Evolutionary conservation across 2,888 invertebrate genomes (phyloP).

Genomic region (Dioctria linearis): DNA sequence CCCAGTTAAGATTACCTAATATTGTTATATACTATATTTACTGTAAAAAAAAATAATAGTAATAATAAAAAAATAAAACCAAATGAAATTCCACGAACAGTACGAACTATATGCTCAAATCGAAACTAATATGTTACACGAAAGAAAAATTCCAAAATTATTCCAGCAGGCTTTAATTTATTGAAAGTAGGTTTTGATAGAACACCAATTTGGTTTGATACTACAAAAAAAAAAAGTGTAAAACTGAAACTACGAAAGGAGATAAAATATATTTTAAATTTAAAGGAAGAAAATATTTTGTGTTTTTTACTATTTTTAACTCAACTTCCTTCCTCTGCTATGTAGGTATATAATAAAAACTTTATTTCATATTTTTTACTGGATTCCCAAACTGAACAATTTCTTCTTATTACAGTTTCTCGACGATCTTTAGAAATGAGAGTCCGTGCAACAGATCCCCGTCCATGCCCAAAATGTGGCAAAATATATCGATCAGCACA

Average conservation of each 20-base stretch:
- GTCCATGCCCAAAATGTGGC: slow-evolving; percentile 93
- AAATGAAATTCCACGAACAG: slow-evolving; percentile 4
- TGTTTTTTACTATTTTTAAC: background rate
- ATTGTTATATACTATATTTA: slow-evolving; percentile 35
- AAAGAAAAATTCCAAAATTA: slow-evolving; percentile 26
- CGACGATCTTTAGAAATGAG: slow-evolving; percentile 88
- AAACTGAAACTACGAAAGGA: slow-evolving; percentile 6
- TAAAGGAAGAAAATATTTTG: slow-evolving; percentile 10
- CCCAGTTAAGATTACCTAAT: slow-evolving; percentile 13
- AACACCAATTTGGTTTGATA: slow-evolving; percentile 30
- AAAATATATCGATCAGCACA: slow-evolving; percentile 94
- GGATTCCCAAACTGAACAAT: no score
- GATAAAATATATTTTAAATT: slow-evolving; percentile 53
- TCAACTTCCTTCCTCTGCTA: background rate
- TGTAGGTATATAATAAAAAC: background rate
- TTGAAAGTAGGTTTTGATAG: slow-evolving; percentile 43
- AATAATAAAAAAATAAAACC: background rate
- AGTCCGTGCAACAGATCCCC: slow-evolving; percentile 91
- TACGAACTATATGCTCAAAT: slow-evolving; percentile 37
- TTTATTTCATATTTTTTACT: slow-evolving; percentile 58
- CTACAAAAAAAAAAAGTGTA: slow-evolving; percentile 33
- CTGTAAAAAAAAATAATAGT: slow-evolving; percentile 1
- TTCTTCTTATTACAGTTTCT: slow-evolving; percentile 72
- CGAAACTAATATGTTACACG: slow-evolving; percentile 21
- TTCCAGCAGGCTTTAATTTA: slow-evolving; percentile 34